Percentiles rank a stretch among this genome's conserved stretches.
These are phyloP conservation scores for Metallyticus violacea DNA, from an alignment of 2,888 invertebrate genomes.

Conservation along the genomic window DNA sequence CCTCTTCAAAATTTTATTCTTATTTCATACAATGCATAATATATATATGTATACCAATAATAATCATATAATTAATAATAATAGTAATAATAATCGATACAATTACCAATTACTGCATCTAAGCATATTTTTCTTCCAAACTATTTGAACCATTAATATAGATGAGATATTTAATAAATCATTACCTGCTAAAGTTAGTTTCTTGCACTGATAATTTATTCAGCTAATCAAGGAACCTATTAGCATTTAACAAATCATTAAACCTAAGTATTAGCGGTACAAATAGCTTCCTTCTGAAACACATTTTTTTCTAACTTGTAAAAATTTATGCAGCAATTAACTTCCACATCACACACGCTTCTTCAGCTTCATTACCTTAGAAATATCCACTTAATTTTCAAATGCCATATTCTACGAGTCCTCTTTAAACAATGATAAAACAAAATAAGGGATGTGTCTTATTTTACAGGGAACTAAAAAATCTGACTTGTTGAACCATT, in stretches of 20 bases:
- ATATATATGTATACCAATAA: background rate
- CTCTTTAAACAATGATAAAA: background rate
- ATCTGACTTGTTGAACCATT: background rate
- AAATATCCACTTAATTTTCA: background rate
- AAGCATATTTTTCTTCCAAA: background rate
- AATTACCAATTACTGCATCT: background rate
- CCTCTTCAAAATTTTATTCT: background rate
- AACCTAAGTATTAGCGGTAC: background rate
- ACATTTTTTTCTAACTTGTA: background rate
- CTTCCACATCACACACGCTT: background rate
- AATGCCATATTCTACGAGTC: background rate
- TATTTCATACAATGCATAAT: no score
- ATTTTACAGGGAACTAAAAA: background rate
- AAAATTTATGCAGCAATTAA: background rate
- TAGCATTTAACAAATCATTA: constrained; percentile 3
- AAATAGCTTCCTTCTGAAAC: background rate
- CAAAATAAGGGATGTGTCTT: background rate
- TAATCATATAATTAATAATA: background rate
- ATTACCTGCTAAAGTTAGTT: background rate
- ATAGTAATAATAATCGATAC: background rate
- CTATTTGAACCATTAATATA: background rate
- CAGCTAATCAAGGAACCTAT: background rate
- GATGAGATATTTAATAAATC: background rate
- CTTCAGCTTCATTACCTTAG: background rate
- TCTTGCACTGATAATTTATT: background rate